Evolutionary conservation across 2,113 vertebrate species (phyloP), one percentile per base, ranked within the genome.

Genomic region (Fulmarus glacialis): DNA sequence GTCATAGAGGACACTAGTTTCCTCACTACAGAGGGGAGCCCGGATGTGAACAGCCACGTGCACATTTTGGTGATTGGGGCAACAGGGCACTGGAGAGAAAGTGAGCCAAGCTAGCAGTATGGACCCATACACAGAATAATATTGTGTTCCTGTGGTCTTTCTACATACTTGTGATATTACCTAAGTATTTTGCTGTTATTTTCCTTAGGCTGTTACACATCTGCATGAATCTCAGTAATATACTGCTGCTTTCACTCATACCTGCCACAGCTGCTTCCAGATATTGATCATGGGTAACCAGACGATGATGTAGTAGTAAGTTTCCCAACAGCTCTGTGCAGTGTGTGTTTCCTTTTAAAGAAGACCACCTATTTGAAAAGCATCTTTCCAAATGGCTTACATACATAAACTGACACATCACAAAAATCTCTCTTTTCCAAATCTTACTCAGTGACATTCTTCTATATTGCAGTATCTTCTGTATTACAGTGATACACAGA

Each of bases 1-100:
- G 48, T 29, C 55, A 29, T 10, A 84, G 56, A 43, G n/a, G 30
- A 10, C 50, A 47, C 11, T 16, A 4, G 7, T 59, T 80, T 80
- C 43, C 50, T 84, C 11, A 4, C 43, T 47, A 8, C 11, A 12
- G 68, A 34, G 21, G 15, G n/a, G 5, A 79, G 15, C 19, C 32
- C 0, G 0, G 36, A 11, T 45, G 24, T 22, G 29, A 83, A 36
- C 23, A 94, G 27, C 42, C 53, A 36, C 0, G 0, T n/a, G 29
- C 29, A 72, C 14, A 5, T 40, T 63, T 29, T 58, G 55, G 26
- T 80, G 30, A 64, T 53, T 22, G 9, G 32, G n/a, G 15, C 79
- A 88, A 20, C 1, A 3, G 45, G 13, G 38, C 34, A 42, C 30
- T 59, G 27, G n/a, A 75, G 45, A 26, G 36, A 42, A 50, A 9